A percentile compares a stretch with the other conserved stretches of the same genome.
phyloP scores from a whole-genome alignment of 2,888 invertebrate species.

The Phalera bucephala region DNA sequence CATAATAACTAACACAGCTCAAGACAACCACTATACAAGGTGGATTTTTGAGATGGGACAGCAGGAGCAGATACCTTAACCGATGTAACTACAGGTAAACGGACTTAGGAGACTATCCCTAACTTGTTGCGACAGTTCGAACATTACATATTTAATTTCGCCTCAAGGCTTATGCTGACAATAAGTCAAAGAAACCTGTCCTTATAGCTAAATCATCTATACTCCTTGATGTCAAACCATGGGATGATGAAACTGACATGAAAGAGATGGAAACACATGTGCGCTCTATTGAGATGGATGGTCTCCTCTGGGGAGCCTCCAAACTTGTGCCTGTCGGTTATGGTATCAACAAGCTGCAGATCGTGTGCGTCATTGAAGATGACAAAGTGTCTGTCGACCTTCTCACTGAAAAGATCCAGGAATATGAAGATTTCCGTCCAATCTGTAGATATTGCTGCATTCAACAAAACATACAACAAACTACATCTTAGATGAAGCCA shows the following conservation, averaged over 20 bases:
- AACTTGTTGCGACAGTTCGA: no score
- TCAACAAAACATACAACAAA: no score
- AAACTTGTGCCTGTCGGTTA: slow-evolving; percentile 97
- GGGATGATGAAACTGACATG: slow-evolving; percentile 96
- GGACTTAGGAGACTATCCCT: no score
- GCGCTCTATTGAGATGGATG: slow-evolving; percentile 93
- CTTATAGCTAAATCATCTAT: slow-evolving; percentile 98
- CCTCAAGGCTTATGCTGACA: slow-evolving; percentile 95
- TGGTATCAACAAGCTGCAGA: slow-evolving; percentile 97
- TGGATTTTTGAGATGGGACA: no score
- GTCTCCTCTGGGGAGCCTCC: slow-evolving; percentile 97
- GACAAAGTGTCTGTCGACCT: slow-evolving; percentile 97
- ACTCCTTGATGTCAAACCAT: slow-evolving; percentile 97
- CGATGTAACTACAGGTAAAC: no score
- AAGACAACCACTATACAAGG: no score
- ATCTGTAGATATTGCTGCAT: slow-evolving; percentile 98
- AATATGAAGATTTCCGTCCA: slow-evolving; percentile 96
- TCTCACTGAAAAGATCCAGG: slow-evolving; percentile 93
- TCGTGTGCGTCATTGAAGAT: slow-evolving; percentile 97
- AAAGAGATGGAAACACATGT: slow-evolving; percentile 92
- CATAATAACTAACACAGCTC: no score
- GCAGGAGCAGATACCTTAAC: no score
- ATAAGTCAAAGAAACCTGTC: slow-evolving; percentile 96
- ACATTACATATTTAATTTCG: no score
- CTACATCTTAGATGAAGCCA: slow-evolving; percentile 85